Conservation (phyloP, 2,797 vertebrate genomes). For the Dermochelys coriacea region DNA sequence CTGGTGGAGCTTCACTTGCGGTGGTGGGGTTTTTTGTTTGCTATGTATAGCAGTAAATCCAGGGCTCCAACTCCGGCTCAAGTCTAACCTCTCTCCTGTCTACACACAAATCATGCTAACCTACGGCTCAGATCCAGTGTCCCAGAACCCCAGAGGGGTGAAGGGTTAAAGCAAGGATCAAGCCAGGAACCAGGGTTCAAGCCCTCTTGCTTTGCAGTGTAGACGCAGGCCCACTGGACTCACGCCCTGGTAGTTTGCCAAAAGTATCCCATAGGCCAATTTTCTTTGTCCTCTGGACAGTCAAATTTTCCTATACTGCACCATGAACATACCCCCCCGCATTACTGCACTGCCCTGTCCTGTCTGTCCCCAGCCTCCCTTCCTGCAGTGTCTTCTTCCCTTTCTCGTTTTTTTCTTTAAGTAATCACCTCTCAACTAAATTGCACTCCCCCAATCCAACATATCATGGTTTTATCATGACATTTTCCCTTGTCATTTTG, state of each 20-base stretch:
- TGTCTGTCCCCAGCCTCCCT: no score
- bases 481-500: background rate
- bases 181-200: no score
- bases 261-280: background rate
- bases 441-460: no score
- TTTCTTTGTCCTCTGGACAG: background rate
- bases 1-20: background rate
- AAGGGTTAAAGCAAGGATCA: background rate
- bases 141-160: background rate
- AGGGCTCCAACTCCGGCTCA: background rate
- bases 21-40: background rate
- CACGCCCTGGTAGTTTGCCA: background rate
- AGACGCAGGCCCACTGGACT: background rate
- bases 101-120: background rate
- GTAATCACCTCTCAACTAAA: no score
- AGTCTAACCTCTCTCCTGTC: background rate
- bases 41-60: background rate
- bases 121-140: background rate
- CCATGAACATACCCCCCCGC: background rate
- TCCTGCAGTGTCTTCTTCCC: no score
- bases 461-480: no score
- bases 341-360: no score
- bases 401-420: no score
- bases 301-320: background rate
- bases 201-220: background rate